Conservation (phyloP, 1,140 invertebrate species). For the Adelges cooleyi region DNA sequence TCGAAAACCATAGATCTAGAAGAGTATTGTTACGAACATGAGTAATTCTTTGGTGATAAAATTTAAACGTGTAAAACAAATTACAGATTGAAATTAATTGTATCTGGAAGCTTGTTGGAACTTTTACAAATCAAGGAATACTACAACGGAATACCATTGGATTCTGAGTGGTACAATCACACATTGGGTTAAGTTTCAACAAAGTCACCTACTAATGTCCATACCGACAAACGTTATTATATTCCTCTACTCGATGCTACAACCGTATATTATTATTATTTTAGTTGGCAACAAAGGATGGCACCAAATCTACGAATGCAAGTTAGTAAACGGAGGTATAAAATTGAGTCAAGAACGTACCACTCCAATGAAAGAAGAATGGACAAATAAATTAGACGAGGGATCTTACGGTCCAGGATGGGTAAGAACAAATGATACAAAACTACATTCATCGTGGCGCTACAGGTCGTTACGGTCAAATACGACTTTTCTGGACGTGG, state of each 20-base stretch:
- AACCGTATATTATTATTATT: too few species aligned
- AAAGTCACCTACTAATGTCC: too few species aligned
- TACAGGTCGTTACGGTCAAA: background rate
- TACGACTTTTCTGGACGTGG: background rate
- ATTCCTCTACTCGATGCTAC: too few species aligned
- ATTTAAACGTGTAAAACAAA: too few species aligned
- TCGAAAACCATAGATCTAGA: background rate
- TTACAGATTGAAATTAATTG: background rate
- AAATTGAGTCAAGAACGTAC: background rate
- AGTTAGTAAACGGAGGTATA: background rate
- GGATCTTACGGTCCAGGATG: background rate
- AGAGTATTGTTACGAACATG: background rate
- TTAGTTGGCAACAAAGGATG: background rate
- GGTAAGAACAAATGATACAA: background rate
- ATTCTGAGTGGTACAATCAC: too few species aligned
- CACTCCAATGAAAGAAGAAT: background rate
- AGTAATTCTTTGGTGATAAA: background rate
- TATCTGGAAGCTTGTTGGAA: background rate
- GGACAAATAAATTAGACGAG: background rate
- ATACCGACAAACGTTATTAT: too few species aligned
- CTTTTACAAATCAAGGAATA: background rate
- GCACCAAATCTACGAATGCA: background rate
- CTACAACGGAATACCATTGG: conserved; percentile 2
- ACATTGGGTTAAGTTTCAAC: too few species aligned
- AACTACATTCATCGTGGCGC: background rate